These are phyloP conservation scores for Laspeyria flexula DNA, from an alignment of 2,888 invertebrate genomes.

Conservation along the genomic window DNA sequence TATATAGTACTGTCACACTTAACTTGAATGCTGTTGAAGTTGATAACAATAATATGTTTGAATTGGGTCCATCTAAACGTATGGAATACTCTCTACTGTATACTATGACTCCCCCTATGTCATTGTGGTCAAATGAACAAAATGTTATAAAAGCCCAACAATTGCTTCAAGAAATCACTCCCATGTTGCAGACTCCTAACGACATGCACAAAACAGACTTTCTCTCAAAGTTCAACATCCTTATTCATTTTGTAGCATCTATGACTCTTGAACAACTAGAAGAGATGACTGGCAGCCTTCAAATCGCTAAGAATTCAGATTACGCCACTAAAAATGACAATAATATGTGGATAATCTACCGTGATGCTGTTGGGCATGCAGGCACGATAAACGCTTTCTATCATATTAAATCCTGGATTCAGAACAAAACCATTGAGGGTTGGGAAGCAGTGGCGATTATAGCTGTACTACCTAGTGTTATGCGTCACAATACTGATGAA, in stretches of 20 bases:
- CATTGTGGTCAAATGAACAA: constrained; percentile 61
- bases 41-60: constrained; percentile 65
- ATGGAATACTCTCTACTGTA: constrained; percentile 81
- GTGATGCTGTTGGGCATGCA: constrained; percentile 88
- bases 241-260: constrained; percentile 84
- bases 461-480: constrained; percentile 77
- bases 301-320: constrained; percentile 66
- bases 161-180: constrained; percentile 84
- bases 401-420: constrained; percentile 86
- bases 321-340: constrained; percentile 68
- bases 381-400: constrained; percentile 89
- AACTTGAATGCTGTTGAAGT: constrained; percentile 67
- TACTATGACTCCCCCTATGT: constrained; percentile 37
- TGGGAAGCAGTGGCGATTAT: constrained; percentile 87
- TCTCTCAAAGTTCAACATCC: constrained; percentile 87
- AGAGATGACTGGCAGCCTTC: constrained; percentile 81
- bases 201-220: constrained; percentile 84
- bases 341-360: constrained; percentile 87
- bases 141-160: constrained; percentile 72
- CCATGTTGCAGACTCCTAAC: constrained; percentile 85
- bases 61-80: constrained; percentile 80
- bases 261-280: constrained; percentile 87
- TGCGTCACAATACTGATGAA: constrained; percentile 86
- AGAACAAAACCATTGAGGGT: constrained; percentile 79
- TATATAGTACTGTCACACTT: constrained; percentile 86